phyloP scores from a whole-genome alignment of 2,888 invertebrate genomes.

The Xiphydria camelus region DNA sequence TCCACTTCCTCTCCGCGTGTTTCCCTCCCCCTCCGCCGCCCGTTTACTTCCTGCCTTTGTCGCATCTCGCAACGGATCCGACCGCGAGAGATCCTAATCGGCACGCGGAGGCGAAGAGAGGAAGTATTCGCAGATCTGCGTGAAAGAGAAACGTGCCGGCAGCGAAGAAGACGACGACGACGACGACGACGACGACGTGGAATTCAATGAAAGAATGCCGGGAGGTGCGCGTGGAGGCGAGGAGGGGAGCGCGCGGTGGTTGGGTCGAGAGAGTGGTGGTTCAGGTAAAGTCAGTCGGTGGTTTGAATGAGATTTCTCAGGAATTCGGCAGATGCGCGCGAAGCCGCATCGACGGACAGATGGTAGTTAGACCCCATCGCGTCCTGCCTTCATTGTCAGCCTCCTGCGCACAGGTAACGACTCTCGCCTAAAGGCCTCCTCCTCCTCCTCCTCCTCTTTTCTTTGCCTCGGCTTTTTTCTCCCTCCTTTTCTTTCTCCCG shows the following conservation, averaged over 20 bases:
- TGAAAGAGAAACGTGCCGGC: too few species aligned
- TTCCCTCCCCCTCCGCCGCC: neutral
- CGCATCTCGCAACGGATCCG: neutral
- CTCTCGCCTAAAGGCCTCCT: too few species aligned
- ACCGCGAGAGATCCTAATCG: neutral
- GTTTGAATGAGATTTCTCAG: constrained; percentile 42
- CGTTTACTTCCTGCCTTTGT: neutral
- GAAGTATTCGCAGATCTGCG: neutral
- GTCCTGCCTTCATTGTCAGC: too few species aligned
- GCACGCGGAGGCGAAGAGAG: neutral
- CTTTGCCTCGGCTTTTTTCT: too few species aligned
- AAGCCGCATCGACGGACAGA: constrained; percentile 24
- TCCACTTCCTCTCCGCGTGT: too few species aligned
- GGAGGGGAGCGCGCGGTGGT: constrained; percentile 15
- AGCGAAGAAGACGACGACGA: neutral
- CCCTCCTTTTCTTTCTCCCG: too few species aligned
- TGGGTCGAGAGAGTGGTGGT: constrained; percentile 5
- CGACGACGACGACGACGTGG: constrained; percentile 21
- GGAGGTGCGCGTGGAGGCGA: constrained; percentile 23
- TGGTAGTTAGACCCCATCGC: too few species aligned
- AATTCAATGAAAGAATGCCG: constrained; percentile 34
- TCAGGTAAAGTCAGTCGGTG: constrained; percentile 41
- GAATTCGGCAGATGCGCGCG: constrained; percentile 43
- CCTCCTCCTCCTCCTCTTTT: too few species aligned
- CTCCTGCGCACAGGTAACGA: too few species aligned